Evolutionary conservation across 2,113 vertebrate genomes (phyloP), one percentile per base, ranked within the genome.

Genomic region (Sinocyclocheilus maitianheensis): DNA sequence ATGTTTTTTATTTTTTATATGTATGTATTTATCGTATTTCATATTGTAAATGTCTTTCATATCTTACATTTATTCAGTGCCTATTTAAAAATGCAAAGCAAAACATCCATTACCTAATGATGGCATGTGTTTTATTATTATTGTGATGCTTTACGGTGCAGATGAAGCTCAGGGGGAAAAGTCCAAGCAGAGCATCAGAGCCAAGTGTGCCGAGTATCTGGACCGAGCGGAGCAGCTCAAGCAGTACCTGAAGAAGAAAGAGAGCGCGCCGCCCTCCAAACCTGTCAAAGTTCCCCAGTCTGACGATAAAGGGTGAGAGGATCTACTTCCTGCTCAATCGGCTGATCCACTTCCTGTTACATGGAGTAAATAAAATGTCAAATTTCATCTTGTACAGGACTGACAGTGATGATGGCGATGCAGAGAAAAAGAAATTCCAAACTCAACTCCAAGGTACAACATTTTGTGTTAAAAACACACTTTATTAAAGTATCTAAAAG

Each of bases 151-250:
- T 72, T 51, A 26, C 12, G 34, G 37, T 86, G 20, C 77, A 99
- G 98, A 99, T 95, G 98, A 99, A 78, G 96, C 97, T 43, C 97
- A 98, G 93, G 97, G 94, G 0, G 97, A 98, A 89, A 99, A 97
- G 89, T 97, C 97, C 0, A 99, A 99, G 94, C 97, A 96, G 91
- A 99, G 97, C 91, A 99, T 99, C 91, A 95, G 97, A 75, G 96
- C 94, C 4, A 99, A 98, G 91, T 99, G 98, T n/a, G 0, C 94
- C 91, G 98, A 99, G 89, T 99, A 99, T 91, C 94, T 99, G 94
- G 98, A 99, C 92, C 91, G 98, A 77, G 98, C 98, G 0, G 98
- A 99, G 94, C 98, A 99, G 90, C 96, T 99, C 71, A 99, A 99
- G 91, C 96, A 97, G 16, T 98, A 98, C 74, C 90, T 99, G 92